Base-by-base conservation (phyloP, 1,140 invertebrate species). In the Bicyclus anynana region DNA sequence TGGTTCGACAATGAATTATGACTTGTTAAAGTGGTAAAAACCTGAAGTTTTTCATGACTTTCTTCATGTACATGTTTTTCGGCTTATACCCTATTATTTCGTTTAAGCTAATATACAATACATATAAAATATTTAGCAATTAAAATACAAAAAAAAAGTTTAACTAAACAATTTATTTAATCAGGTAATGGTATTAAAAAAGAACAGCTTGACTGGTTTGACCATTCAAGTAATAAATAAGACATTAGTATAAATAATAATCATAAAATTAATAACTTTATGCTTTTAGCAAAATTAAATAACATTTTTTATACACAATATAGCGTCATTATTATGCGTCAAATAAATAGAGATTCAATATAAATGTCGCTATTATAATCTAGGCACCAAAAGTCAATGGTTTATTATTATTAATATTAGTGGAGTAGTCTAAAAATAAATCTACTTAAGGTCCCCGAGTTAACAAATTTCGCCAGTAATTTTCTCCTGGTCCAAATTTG, bases 341-440 rank as follows among this genome's bases (percentile, higher is more conserved):
- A 33, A 33, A 50, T 50, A 20, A 37, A 48, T 50, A 0, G 50
- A 52, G 50, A 52, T 52, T 52, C 50, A 52, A 13, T 18, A 26
- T 37, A 1, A 29, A 14, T 10, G 10, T 50, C 23, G 23, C 23
- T 7, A 29, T 29, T 7, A 29, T 29, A 29, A 29, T 33, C 29
- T 33, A 33, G 10, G n/a, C 7, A 3, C 29, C 29, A 12, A 33
- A 33, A 6, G 4, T 1, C n/a, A 33, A 33, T 10, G 7, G 10
- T 7, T 33, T 3, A 33, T 12, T 33, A 33, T n/a, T n/a, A n/a
- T n/a, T n/a, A n/a, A n/a, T n/a, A n/a, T n/a, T n/a, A n/a, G n/a
- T n/a, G n/a, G n/a, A n/a, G n/a, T n/a, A n/a, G n/a, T n/a, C n/a
- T n/a, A n/a, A n/a, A n/a, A n/a, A n/a, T n/a, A n/a, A n/a, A n/a